Conservation (phyloP, 2,888 invertebrate genomes). For the Eumerus sabulonum region DNA sequence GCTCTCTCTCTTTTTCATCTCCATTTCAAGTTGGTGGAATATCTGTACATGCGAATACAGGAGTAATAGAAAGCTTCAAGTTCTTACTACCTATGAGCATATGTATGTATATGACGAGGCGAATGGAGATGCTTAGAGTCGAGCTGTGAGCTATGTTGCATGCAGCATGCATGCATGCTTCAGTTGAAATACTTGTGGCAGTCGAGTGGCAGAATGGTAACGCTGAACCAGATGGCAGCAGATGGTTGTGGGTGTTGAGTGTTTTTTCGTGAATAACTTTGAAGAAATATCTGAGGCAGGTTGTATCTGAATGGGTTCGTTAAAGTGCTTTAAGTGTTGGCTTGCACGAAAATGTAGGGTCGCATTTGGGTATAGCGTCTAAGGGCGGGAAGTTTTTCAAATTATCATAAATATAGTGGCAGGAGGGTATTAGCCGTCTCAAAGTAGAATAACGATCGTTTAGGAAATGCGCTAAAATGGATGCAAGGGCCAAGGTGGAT, state of each 20-base stretch:
- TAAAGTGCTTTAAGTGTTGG: conserved; percentile 37
- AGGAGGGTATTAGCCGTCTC: no score
- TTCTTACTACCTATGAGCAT: no score
- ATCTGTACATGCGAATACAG: not conserved
- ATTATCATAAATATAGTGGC: conserved; percentile 11
- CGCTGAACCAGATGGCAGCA: conserved; percentile 12
- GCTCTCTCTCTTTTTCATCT: not conserved
- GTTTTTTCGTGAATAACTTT: conserved; percentile 47
- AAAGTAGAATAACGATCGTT: no score
- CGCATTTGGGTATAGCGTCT: conserved; percentile 30
- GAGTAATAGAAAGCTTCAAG: conserved; percentile 34
- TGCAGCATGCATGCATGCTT: conserved; percentile 30
- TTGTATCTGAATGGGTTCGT: conserved; percentile 27
- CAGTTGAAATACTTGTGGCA: not conserved
- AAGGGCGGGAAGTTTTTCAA: conserved; percentile 4
- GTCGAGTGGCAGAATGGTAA: no score
- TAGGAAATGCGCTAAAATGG: no score
- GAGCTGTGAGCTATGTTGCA: conserved; percentile 34
- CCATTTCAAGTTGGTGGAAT: no score
- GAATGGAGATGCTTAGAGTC: conserved; percentile 17
- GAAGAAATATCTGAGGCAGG: conserved; percentile 35
- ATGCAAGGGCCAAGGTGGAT: no score
- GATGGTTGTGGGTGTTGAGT: conserved; percentile 26
- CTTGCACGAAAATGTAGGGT: conserved; percentile 34
- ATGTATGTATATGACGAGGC: not conserved